Conservation (phyloP, 2,113 vertebrate species). For the Oncorhynchus kisutch region DNA sequence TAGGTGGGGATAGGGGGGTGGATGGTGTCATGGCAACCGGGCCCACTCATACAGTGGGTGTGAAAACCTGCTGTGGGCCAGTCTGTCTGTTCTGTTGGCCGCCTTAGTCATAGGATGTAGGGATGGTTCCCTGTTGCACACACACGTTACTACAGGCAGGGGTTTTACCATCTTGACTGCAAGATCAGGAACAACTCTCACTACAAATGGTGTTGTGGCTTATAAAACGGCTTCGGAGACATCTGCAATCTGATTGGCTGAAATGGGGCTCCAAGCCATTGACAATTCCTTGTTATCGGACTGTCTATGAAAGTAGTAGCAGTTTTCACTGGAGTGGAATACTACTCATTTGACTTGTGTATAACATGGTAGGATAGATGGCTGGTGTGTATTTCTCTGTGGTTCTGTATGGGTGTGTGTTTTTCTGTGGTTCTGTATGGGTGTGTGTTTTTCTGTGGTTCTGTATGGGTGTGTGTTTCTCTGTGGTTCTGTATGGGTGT, state of each 20-base stretch:
- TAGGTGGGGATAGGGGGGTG: conserved; percentile 55
- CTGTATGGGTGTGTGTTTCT: neutral
- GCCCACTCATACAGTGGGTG: conserved; percentile 55
- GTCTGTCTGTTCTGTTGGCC: conserved; percentile 62
- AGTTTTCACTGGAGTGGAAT: too few relatives aligned
- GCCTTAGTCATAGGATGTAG: conserved; percentile 24
- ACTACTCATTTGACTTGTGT: too few relatives aligned
- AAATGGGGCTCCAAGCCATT: too few relatives aligned
- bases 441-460: neutral
- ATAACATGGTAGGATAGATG: too few relatives aligned
- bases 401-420: neutral
- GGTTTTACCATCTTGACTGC: neutral
- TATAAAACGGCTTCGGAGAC: too few relatives aligned
- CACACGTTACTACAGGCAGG: neutral
- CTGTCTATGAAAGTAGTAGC: too few relatives aligned
- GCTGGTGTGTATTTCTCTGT: too few relatives aligned
- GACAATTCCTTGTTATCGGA: too few relatives aligned
- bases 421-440: neutral
- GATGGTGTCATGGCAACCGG: conserved; percentile 66
- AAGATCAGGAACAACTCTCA: neutral
- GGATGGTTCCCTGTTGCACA: neutral
- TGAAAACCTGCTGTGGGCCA: conserved; percentile 66
- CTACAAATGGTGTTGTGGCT: too few relatives aligned
- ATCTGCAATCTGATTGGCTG: too few relatives aligned
- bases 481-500: neutral